Percentiles rank a stretch among this genome's conserved stretches.
phyloP scores from a whole-genome alignment of 2,797 vertebrate genomes.

The Lagodon rhomboides region DNA sequence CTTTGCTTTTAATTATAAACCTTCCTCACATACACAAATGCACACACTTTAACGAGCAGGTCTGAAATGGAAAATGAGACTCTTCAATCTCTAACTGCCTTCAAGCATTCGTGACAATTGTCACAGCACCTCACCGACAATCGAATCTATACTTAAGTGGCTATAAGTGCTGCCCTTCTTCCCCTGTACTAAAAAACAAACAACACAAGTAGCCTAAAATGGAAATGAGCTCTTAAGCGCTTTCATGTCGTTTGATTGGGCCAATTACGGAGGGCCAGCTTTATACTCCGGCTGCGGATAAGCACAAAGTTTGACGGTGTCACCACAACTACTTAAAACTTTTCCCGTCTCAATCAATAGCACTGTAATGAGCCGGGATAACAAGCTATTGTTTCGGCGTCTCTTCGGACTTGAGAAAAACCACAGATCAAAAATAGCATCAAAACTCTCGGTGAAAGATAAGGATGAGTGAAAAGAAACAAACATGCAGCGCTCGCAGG shows the following conservation, averaged over 20 bases:
- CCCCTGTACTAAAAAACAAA: constrained; percentile 15
- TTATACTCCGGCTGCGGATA: constrained; percentile 33
- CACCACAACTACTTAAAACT: constrained; percentile 45
- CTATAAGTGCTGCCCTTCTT: constrained; percentile 38
- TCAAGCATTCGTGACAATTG: constrained; percentile 27
- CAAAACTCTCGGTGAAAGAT: constrained; percentile 23
- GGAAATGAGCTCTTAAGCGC: constrained; percentile 65
- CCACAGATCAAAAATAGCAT: constrained; percentile 45
- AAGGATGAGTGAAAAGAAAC: constrained; percentile 9
- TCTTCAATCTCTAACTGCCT: constrained; percentile 32
- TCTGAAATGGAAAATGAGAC: constrained; percentile 44
- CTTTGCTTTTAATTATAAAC: constrained; percentile 30
- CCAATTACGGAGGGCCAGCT: constrained; percentile 50
- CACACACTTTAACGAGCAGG: constrained; percentile 37
- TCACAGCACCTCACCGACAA: constrained; percentile 33
- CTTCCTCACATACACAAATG: constrained; percentile 29
- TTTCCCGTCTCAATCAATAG: constrained; percentile 51
- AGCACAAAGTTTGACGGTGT: constrained; percentile 46
- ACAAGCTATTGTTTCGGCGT: constrained; percentile 13
- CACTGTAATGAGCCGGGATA: constrained; percentile 30
- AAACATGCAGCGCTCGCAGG: not conserved
- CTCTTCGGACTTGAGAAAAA: constrained; percentile 35
- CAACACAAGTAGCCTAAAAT: constrained; percentile 30
- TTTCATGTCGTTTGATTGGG: constrained; percentile 55
- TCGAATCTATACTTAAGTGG: constrained; percentile 46